Percentiles rank a stretch among this genome's conserved stretches.
These are phyloP conservation scores for Parnassius apollo DNA, from an alignment of 2,888 invertebrate genomes.

Conservation along the genomic window DNA sequence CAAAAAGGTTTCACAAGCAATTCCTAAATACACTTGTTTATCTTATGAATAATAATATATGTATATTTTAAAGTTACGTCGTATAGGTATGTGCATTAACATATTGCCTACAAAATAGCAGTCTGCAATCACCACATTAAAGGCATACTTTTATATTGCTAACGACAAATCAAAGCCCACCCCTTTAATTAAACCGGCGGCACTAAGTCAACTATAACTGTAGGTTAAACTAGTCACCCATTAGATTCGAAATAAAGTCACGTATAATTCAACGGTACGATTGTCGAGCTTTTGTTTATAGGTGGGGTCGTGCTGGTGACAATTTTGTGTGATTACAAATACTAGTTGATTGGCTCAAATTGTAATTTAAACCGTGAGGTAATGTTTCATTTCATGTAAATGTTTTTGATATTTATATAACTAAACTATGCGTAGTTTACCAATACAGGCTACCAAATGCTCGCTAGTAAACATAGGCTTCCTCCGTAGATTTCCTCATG, in stretches of 20 bases:
- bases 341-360: conserved; percentile 17
- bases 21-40: too few species aligned
- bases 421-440: too few species aligned
- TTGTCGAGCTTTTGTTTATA: conserved; percentile 48
- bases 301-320: conserved; percentile 38
- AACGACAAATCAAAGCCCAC: conserved; percentile 69
- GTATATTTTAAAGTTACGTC: background rate
- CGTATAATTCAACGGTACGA: conserved; percentile 60
- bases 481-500: too few species aligned
- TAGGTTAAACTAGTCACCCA: conserved; percentile 50
- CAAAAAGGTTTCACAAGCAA: too few species aligned
- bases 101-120: conserved; percentile 33
- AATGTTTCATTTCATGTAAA: conserved; percentile 1
- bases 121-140: conserved; percentile 49
- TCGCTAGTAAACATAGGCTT: too few species aligned
- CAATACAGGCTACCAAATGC: too few species aligned
- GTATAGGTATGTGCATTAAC: conserved; percentile 6
- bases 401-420: too few species aligned
- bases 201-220: conserved; percentile 70
- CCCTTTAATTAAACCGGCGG: conserved; percentile 73
- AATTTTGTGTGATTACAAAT: conserved; percentile 22
- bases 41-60: too few species aligned
- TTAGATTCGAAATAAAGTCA: conserved; percentile 52
- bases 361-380: conserved; percentile 21
- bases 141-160: conserved; percentile 49